Percentiles rank a stretch among this genome's conserved stretches.
These are phyloP conservation scores for Lycaena phlaeas DNA, from an alignment of 2,888 invertebrate species.

Conservation along the genomic window DNA sequence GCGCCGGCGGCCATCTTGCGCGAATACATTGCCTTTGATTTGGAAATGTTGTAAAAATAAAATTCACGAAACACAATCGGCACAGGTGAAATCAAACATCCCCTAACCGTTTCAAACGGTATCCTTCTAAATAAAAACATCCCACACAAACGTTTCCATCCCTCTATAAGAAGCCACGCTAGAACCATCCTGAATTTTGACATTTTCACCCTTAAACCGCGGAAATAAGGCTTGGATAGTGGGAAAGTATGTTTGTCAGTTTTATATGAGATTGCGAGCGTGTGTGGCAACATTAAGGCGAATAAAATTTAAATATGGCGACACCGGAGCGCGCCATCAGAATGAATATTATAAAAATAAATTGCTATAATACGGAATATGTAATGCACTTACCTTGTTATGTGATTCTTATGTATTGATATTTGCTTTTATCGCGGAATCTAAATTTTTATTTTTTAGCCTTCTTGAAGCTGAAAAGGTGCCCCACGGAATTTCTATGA, in stretches of 20 bases:
- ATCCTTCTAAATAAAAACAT: constrained; percentile 69
- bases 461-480: too few species aligned
- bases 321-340: constrained; percentile 55
- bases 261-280: constrained; percentile 58
- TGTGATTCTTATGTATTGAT: too few species aligned
- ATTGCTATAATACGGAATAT: constrained; percentile 19
- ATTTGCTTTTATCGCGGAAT: neutral
- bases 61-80: constrained; percentile 12
- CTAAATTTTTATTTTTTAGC: too few species aligned
- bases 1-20: neutral
- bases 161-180: constrained; percentile 47
- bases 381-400: neutral
- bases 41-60: constrained; percentile 12
- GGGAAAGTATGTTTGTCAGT: neutral
- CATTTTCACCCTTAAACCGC: constrained; percentile 26
- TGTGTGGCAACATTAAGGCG: constrained; percentile 69
- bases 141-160: constrained; percentile 64
- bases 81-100: constrained; percentile 57
- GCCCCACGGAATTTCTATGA: too few species aligned
- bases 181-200: constrained; percentile 11
- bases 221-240: too few species aligned
- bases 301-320: constrained; percentile 72
- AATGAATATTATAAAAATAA: constrained; percentile 55
- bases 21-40: constrained; percentile 14
- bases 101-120: constrained; percentile 44